Conservation (phyloP, 2,113 vertebrate genomes). For the Melanotaenia duboulayi region DNA sequence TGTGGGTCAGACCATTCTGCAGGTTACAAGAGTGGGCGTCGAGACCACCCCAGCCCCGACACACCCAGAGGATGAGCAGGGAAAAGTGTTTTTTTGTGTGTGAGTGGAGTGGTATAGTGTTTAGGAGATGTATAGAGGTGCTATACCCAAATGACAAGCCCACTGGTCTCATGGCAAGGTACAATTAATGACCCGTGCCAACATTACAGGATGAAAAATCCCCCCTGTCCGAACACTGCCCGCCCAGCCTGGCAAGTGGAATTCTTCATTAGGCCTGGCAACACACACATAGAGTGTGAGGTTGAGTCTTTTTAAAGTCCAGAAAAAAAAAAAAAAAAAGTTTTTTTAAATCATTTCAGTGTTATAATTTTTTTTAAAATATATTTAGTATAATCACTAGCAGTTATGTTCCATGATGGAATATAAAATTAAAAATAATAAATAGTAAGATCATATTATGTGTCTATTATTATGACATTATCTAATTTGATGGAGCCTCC, state of each 20-base stretch:
- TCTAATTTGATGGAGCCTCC: too few species aligned
- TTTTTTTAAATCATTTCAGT: too few species aligned
- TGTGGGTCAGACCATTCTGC: conserved; percentile 73
- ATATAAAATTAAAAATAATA: too few species aligned
- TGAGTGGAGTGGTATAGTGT: conserved; percentile 29
- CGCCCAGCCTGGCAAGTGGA: conserved; percentile 84
- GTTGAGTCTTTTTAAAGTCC: neutral
- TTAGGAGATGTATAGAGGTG: conserved; percentile 82
- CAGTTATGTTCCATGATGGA: too few species aligned
- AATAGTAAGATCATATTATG: too few species aligned
- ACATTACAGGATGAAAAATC: conserved; percentile 92
- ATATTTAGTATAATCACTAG: too few species aligned
- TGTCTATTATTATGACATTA: too few species aligned
- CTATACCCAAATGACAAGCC: conserved; percentile 88
- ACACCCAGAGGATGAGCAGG: conserved; percentile 61
- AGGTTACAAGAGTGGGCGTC: conserved; percentile 49
- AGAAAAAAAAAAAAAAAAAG: neutral
- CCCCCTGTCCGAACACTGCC: conserved; percentile 82
- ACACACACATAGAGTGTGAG: conserved; percentile 16
- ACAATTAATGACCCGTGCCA: conserved; percentile 92
- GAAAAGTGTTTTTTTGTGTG: conserved; percentile 21
- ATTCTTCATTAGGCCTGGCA: conserved; percentile 86
- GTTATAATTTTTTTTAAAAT: too few species aligned
- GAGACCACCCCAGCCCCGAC: conserved; percentile 50
- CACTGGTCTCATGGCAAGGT: conserved; percentile 89